Percentiles rank a stretch among this genome's conserved stretches.
Evolutionary conservation across 2,113 vertebrate species (phyloP).

Genomic region (Acanthisitta chloris): DNA sequence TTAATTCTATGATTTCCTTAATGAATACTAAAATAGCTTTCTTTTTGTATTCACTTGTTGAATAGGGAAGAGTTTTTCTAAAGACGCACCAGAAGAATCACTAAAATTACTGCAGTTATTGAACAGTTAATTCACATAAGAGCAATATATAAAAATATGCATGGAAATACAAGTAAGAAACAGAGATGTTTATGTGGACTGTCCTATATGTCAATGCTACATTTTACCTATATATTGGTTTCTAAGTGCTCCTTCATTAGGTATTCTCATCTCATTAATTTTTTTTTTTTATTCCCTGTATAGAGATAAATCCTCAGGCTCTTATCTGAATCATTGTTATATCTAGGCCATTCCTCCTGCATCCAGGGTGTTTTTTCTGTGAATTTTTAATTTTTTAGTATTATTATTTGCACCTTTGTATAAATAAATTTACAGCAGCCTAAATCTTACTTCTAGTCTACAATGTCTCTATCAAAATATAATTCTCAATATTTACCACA

Average conservation of each 20-base stretch:
- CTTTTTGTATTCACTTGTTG: not conserved
- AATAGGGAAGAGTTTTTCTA: not conserved
- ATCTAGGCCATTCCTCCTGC: not conserved
- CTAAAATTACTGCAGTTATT: not conserved
- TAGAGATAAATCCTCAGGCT: not conserved
- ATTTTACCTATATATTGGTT: not conserved
- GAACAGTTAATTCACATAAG: not conserved
- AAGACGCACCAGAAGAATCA: not conserved
- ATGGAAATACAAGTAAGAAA: not conserved
- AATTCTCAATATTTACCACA: not conserved
- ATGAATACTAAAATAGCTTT: not conserved
- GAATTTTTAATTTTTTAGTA: too few relatives aligned
- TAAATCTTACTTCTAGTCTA: not conserved
- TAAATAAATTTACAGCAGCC: not conserved
- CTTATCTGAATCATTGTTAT: not conserved
- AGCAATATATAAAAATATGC: not conserved
- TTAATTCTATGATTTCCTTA: not conserved
- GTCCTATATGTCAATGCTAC: not conserved
- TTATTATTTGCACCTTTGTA: not conserved
- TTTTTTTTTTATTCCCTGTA: not conserved
- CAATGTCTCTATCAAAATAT: not conserved
- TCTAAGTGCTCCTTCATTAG: not conserved
- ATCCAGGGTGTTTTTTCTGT: fast-evolving
- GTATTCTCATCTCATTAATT: not conserved
- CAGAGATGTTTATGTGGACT: not conserved